phyloP scores from a whole-genome alignment of 1,140 invertebrate genomes.

The Eupeodes corollae region DNA sequence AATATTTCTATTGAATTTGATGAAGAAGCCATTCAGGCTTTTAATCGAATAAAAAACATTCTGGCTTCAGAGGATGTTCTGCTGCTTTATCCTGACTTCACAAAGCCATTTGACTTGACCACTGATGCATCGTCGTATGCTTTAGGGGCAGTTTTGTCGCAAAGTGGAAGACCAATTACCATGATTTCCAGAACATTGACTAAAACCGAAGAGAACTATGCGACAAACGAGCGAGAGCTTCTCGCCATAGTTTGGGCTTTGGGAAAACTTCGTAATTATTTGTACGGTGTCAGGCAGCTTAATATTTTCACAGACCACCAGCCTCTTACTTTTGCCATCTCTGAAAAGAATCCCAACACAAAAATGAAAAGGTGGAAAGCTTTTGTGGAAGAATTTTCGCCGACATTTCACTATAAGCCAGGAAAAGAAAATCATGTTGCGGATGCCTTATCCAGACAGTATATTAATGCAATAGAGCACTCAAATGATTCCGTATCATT shows the following conservation, averaged over 20 bases:
- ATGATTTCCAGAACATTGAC: slow-evolving; percentile 6
- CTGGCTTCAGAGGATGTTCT: too few relatives aligned
- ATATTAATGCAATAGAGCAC: slow-evolving; percentile 1
- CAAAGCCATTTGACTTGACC: slow-evolving; percentile 21
- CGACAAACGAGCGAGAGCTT: slow-evolving; percentile 8
- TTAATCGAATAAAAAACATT: not conserved
- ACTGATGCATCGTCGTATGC: too few relatives aligned
- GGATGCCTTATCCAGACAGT: not conserved
- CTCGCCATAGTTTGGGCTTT: slow-evolving; percentile 8
- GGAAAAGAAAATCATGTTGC: not conserved
- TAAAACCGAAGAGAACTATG: slow-evolving; percentile 3
- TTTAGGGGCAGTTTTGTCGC: slow-evolving; percentile 26
- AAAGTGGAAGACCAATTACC: too few relatives aligned
- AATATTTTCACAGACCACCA: slow-evolving; percentile 8
- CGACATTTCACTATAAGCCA: not conserved
- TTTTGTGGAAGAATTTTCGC: not conserved
- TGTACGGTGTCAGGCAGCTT: slow-evolving; percentile 1
- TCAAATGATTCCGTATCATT: not conserved
- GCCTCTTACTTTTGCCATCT: too few relatives aligned
- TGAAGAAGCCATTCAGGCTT: not conserved
- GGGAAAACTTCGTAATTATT: slow-evolving; percentile 5
- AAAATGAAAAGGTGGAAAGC: too few relatives aligned
- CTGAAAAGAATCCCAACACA: too few relatives aligned
- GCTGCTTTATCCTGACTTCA: slow-evolving; percentile 31
- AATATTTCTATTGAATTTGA: not conserved